These are phyloP conservation scores for Ormyrus labotus DNA, from an alignment of 2,888 invertebrate species.

Conservation along the genomic window DNA sequence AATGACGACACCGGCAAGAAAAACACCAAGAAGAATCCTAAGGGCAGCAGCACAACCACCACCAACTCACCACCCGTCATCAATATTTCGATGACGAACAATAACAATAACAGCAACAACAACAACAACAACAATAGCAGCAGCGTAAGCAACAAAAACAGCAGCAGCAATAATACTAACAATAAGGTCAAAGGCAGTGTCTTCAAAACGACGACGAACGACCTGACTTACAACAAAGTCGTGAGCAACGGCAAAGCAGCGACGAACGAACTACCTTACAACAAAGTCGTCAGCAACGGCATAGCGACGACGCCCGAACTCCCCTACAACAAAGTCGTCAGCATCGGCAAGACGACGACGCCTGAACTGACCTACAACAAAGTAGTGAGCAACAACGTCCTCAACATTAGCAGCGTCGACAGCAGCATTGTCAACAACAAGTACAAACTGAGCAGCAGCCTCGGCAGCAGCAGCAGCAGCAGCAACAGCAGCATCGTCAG, in stretches of 20 bases:
- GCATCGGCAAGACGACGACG: neutral
- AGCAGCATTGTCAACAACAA: neutral
- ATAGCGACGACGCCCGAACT: constrained; percentile 11
- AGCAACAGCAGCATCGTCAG: constrained; percentile 11
- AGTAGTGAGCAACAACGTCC: constrained; percentile 27
- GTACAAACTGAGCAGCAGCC: constrained; percentile 11
- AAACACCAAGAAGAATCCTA: constrained; percentile 30
- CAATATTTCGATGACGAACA: neutral
- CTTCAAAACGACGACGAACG: neutral
- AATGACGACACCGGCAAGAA: constrained; percentile 26
- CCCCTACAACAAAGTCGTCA: constrained; percentile 28
- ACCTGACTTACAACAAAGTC: constrained; percentile 15
- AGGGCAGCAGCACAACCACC: neutral
- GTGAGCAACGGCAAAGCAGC: constrained; percentile 19
- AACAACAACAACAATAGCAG: constrained; percentile 3
- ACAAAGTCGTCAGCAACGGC: constrained; percentile 36
- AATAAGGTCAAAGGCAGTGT: neutral
- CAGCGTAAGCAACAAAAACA: constrained; percentile 1
- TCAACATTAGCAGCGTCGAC: neutral
- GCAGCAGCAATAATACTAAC: constrained; percentile 4
- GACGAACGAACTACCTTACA: constrained; percentile 21
- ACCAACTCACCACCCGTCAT: neutral
- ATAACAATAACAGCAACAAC: constrained; percentile 9
- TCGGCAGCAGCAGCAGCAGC: constrained; percentile 17
- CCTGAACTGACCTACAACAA: constrained; percentile 33